Evolutionary conservation across 2,797 vertebrate species (phyloP).

Genomic region (Arnoldichthys spilopterus): DNA sequence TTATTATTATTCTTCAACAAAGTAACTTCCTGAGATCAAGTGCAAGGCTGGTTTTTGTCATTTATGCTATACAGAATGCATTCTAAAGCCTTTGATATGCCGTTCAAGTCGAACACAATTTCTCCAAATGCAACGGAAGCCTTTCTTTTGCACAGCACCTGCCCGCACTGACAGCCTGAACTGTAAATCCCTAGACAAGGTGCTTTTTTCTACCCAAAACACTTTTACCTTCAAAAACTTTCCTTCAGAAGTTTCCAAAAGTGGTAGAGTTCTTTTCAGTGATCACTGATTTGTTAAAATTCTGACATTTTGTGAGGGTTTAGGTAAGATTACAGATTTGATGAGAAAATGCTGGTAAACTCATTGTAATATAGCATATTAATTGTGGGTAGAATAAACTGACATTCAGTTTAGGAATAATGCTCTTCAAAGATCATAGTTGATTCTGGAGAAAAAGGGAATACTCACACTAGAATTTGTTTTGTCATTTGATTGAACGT

Average conservation of each 20-base stretch:
- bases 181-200: slow-evolving; percentile 36
- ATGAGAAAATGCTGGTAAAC: background rate
- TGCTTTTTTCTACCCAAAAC: slow-evolving; percentile 21
- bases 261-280: slow-evolving; percentile 11
- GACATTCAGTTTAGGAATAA: too few relatives aligned
- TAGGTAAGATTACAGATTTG: background rate
- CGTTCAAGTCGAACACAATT: slow-evolving; percentile 35
- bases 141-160: slow-evolving; percentile 33
- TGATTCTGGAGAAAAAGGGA: too few relatives aligned
- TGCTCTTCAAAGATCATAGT: too few relatives aligned
- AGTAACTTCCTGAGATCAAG: slow-evolving; percentile 34
- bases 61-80: slow-evolving; percentile 27
- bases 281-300: slow-evolving; percentile 21
- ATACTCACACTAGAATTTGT: too few relatives aligned
- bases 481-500: too few relatives aligned
- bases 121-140: slow-evolving; percentile 23
- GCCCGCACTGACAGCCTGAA: slow-evolving; percentile 34
- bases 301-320: background rate
- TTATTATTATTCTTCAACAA: slow-evolving; percentile 27
- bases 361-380: too few relatives aligned
- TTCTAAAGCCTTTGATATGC: slow-evolving; percentile 54
- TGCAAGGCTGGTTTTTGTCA: slow-evolving; percentile 43
- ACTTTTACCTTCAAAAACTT: slow-evolving; percentile 38
- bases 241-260: slow-evolving; percentile 25
- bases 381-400: too few relatives aligned